Evolutionary conservation across 1,140 invertebrate genomes (phyloP).

Genomic region (Lethocerus indicus): DNA sequence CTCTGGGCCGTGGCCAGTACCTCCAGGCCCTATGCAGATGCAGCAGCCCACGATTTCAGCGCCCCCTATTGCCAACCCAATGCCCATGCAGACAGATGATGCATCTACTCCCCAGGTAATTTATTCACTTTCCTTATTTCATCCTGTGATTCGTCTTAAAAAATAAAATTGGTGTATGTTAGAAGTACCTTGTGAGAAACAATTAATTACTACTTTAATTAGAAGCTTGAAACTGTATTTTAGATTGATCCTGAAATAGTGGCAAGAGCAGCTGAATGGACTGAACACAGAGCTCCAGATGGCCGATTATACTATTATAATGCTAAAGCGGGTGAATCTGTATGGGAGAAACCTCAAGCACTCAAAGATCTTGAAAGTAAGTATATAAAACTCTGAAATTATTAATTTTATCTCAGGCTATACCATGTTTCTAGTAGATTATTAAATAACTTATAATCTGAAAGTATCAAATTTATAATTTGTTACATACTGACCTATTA

Average conservation of each 20-base stretch:
- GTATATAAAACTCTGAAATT: slow-evolving; percentile 14
- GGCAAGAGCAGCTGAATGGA: slow-evolving; percentile 75
- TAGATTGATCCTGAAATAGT: slow-evolving; percentile 55
- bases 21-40: slow-evolving; percentile 18
- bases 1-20: slow-evolving; percentile 14
- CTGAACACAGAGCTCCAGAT: slow-evolving; percentile 84
- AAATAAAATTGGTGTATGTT: background rate
- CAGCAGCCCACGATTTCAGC: slow-evolving; percentile 16
- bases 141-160: too few relatives aligned
- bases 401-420: background rate
- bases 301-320: slow-evolving; percentile 88
- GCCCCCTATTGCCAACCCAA: slow-evolving; percentile 7
- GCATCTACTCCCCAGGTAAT: slow-evolving; percentile 13
- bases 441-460: background rate
- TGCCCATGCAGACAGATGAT: slow-evolving; percentile 8
- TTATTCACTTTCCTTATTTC: too few relatives aligned
- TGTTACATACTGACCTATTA: background rate
- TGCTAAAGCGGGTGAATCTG: slow-evolving; percentile 66
- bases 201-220: background rate
- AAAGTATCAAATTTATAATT: background rate
- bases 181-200: background rate
- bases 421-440: background rate
- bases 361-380: slow-evolving; percentile 81
- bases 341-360: slow-evolving; percentile 91
- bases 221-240: too few relatives aligned